Conservation (phyloP, 1,140 invertebrate species). For the Drosophila insularis region DNA sequence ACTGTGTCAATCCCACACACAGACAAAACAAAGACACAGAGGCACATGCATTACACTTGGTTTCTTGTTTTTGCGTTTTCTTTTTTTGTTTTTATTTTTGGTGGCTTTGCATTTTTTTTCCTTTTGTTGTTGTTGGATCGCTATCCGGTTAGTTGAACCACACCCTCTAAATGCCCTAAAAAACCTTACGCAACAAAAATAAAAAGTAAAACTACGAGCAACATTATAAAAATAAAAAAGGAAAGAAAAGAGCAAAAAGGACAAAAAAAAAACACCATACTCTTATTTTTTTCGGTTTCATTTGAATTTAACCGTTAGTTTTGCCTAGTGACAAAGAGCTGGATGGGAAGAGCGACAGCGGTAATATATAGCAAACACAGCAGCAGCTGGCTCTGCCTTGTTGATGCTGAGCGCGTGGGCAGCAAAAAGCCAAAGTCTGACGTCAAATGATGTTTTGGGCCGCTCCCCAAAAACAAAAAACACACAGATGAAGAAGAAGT, state of each 20-base stretch:
- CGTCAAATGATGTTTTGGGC: constrained; percentile 14
- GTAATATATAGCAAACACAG: background rate
- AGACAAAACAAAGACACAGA: background rate
- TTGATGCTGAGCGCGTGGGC: constrained; percentile 2
- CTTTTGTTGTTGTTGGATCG: constrained; percentile 19
- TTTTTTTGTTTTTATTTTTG: constrained; percentile 8
- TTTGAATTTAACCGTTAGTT: constrained; percentile 13
- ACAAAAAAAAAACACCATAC: constrained; percentile 28
- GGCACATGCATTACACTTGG: constrained; percentile 16
- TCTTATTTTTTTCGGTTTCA: background rate
- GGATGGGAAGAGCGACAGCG: constrained; percentile 8
- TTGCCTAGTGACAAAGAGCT: background rate
- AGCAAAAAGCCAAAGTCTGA: constrained; percentile 12
- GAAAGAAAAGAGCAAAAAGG: background rate
- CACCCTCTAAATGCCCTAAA: constrained; percentile 77
- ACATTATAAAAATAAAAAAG: constrained; percentile 59
- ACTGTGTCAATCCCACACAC: constrained; percentile 59
- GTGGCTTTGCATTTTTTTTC: background rate
- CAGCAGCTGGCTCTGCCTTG: constrained; percentile 2
- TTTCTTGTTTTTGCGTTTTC: constrained; percentile 5
- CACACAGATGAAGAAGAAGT: background rate
- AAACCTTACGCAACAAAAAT: constrained; percentile 78
- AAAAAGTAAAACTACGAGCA: constrained; percentile 18
- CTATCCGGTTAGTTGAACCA: constrained; percentile 54
- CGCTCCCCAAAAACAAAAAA: constrained; percentile 9